Percentiles rank a stretch among this genome's conserved stretches.
These are phyloP conservation scores for Doryteuthis pealeii DNA, from an alignment of 1,140 invertebrate genomes.

Conservation along the genomic window DNA sequence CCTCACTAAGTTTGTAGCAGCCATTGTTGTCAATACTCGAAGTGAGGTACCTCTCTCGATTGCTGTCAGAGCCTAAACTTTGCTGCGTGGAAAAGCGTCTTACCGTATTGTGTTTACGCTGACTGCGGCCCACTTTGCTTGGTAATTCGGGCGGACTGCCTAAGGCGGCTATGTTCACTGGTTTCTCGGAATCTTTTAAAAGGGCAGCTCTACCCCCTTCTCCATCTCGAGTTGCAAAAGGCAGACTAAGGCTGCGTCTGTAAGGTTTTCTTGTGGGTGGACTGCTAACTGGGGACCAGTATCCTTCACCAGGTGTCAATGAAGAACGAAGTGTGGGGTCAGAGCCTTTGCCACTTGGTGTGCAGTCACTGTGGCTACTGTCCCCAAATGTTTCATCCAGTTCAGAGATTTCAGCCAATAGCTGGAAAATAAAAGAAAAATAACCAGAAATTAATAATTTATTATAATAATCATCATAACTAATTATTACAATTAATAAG, in stretches of 20 bases:
- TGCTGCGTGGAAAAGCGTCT: conserved; percentile 7
- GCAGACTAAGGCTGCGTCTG: conserved; percentile 7
- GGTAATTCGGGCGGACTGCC: background rate
- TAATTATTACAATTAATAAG: background rate
- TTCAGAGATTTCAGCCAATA: conserved; percentile 14
- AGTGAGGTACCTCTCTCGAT: background rate
- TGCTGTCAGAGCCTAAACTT: background rate
- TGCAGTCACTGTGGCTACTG: background rate
- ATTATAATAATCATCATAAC: background rate
- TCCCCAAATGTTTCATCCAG: conserved; percentile 10
- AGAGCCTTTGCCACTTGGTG: too few species aligned
- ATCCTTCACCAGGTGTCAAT: background rate
- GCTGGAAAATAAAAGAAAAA: conserved; percentile 1
- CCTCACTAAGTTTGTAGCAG: background rate
- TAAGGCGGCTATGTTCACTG: background rate
- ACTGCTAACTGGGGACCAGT: conserved; percentile 1
- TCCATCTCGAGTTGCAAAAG: conserved; percentile 6
- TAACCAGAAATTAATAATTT: background rate
- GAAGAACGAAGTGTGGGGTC: background rate
- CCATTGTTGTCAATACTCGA: background rate
- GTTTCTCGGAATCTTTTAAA: background rate
- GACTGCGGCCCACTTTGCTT: background rate
- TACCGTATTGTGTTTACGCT: conserved; percentile 10
- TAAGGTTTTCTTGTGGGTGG: conserved; percentile 5
- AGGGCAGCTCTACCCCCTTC: background rate